A percentile compares a stretch with the other conserved stretches of the same genome.
Conservation (phyloP, 2,113 vertebrate species). For the Lagenorhynchus albirostris region DNA sequence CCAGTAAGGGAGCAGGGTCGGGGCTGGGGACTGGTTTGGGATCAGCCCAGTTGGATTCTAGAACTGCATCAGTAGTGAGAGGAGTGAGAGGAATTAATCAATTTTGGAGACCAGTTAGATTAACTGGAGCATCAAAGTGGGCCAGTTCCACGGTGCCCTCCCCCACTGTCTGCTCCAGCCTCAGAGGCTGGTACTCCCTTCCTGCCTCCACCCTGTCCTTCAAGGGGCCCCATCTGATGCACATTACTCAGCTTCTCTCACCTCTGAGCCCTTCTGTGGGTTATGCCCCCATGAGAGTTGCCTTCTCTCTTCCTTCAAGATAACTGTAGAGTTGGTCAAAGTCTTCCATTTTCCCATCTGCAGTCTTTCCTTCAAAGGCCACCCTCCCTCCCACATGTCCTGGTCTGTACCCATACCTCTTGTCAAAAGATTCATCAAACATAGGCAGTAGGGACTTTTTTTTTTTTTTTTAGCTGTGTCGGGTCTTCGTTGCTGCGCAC, state of each 20-base stretch:
- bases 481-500: too few species aligned
- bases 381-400: neutral
- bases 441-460: neutral
- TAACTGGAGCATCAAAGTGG: slow-evolving; percentile 42
- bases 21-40: neutral
- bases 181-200: neutral
- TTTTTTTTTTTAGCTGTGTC: too few species aligned
- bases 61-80: neutral
- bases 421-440: neutral
- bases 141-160: neutral
- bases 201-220: neutral
- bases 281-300: neutral
- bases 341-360: neutral
- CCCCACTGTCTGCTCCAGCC: neutral
- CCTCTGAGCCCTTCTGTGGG: neutral
- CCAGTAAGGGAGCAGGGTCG: neutral
- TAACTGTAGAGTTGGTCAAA: neutral
- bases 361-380: neutral
- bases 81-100: neutral
- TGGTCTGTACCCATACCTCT: neutral
- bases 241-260: neutral
- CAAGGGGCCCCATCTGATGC: neutral
- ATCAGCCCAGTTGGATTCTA: neutral
- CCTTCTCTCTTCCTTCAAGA: neutral
- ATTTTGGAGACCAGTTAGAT: slow-evolving; percentile 24